A percentile compares a stretch with the other conserved stretches of the same genome.
These are phyloP conservation scores for Disparrhopalites patrizii DNA, from an alignment of 2,888 invertebrate genomes.

Conservation along the genomic window DNA sequence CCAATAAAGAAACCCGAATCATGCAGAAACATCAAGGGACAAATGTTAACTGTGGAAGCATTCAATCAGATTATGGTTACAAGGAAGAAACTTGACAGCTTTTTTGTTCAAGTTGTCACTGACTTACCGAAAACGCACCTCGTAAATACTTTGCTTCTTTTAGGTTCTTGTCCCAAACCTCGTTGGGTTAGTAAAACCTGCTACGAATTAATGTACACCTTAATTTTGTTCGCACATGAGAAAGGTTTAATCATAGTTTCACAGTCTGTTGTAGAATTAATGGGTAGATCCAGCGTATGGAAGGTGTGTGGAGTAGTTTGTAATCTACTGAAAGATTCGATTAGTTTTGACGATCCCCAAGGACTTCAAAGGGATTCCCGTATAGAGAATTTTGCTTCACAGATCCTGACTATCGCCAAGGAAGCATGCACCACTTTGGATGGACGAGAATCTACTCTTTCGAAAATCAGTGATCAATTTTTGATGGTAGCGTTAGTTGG, in stretches of 20 bases:
- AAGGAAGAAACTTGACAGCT: conserved; percentile 15
- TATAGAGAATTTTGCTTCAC: background rate
- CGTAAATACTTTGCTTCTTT: conserved; percentile 35
- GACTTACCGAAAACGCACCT: conserved; percentile 28
- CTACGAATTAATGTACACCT: conserved; percentile 28
- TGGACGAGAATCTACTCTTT: background rate
- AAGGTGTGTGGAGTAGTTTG: conserved; percentile 32
- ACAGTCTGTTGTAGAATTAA: conserved; percentile 28
- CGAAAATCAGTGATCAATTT: background rate
- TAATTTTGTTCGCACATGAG: conserved; percentile 27
- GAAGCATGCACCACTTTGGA: too few relatives aligned
- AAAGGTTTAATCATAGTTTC: conserved; percentile 34
- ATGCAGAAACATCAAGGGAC: background rate
- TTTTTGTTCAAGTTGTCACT: background rate
- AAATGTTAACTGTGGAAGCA: conserved; percentile 25
- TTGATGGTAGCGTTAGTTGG: background rate
- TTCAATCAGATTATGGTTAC: conserved; percentile 30
- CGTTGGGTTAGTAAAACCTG: conserved; percentile 37
- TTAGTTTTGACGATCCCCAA: background rate
- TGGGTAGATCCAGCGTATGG: conserved; percentile 33
- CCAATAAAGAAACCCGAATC: conserved; percentile 60
- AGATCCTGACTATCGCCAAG: background rate
- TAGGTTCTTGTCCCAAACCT: conserved; percentile 35
- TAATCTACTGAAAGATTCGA: conserved; percentile 27
- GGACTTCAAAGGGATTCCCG: background rate